Evolutionary conservation across 2,797 vertebrate genomes (phyloP).

Genomic region (Gymnopithys bicolor): DNA sequence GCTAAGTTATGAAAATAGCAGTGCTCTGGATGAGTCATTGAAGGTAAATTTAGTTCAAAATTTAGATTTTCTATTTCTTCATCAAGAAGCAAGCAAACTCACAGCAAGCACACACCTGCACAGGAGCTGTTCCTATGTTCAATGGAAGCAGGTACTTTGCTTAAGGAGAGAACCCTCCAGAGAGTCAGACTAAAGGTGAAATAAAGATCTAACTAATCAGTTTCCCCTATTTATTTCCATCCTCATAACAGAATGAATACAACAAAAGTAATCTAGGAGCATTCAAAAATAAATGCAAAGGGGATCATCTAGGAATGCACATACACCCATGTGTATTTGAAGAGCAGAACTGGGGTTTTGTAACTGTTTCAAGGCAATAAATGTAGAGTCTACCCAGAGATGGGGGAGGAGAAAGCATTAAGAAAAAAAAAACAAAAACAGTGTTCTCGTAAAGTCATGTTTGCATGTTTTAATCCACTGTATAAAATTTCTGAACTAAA

Average conservation of each 20-base stretch:
- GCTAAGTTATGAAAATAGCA: slow-evolving; percentile 11
- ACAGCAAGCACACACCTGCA: neutral
- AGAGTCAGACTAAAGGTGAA: neutral
- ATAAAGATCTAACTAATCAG: neutral
- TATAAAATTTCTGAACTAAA: neutral
- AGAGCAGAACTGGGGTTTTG: neutral
- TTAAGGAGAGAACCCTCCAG: neutral
- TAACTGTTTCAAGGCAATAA: neutral
- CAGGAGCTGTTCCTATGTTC: neutral
- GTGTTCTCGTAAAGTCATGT: neutral
- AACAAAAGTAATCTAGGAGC: neutral
- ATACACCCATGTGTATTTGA: neutral
- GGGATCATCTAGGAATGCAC: neutral
- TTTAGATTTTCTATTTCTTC: neutral
- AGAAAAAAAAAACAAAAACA: neutral
- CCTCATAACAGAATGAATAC: neutral
- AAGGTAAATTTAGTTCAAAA: slow-evolving; percentile 27
- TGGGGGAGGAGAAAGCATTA: neutral
- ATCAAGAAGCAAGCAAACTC: neutral
- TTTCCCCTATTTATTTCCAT: neutral
- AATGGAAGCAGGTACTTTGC: neutral
- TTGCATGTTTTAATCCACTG: neutral
- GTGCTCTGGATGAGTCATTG: neutral
- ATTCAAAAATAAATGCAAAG: neutral
- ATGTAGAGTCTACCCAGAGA: neutral